Base-by-base conservation (phyloP, 1,140 invertebrate genomes). In the Watersipora subatra region DNA sequence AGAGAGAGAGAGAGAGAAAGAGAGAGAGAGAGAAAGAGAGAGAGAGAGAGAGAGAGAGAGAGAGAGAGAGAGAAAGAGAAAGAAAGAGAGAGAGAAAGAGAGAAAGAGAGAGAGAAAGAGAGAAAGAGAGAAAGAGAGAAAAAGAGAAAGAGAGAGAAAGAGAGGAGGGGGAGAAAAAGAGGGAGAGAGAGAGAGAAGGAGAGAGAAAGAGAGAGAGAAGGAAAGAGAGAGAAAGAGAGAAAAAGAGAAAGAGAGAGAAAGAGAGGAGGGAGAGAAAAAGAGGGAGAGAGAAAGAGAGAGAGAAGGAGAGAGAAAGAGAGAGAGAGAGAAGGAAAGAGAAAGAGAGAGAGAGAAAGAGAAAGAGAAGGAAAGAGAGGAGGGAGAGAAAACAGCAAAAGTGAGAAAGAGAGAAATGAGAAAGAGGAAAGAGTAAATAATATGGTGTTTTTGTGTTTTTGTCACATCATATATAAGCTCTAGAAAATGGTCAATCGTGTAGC, bases 21-120 rank as follows among this genome's bases (percentile, higher is more conserved):
- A 1, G 20, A 28, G 3, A 57, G 0, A 59, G 15, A 24, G 22
- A 2, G 20, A 15, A 24, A 27, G 22, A 57, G 22, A 19, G 1
- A n/a, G 22, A n/a, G 57, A 27, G 57, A 64, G 1, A 24, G 2
- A 64, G 1, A 27, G 24, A 28, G 2, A n/a, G 57, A 17, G 28
- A 25, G 20, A 70, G 69, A 65, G 62, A 67, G 17, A 66, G 70
- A 28, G 64, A 46, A 30, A 28, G 2, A 64, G 24, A 58, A 2
- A 27, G 2, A 7, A 20, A 56, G 19, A 0, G n/a, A n/a, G 22
- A 24, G 19, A 57, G 2, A 63, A n/a, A 19, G 26, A 62, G 7
- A 29, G 1, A 63, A 19, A 62, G 20, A 26, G 15, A 28, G 62
- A 30, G 61, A 66, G 62, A 56, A 26, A 46, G 61, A 56, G 63